Evolutionary conservation across 2,113 vertebrate species (phyloP).

Genomic region (Nyctereutes procyonoides): DNA sequence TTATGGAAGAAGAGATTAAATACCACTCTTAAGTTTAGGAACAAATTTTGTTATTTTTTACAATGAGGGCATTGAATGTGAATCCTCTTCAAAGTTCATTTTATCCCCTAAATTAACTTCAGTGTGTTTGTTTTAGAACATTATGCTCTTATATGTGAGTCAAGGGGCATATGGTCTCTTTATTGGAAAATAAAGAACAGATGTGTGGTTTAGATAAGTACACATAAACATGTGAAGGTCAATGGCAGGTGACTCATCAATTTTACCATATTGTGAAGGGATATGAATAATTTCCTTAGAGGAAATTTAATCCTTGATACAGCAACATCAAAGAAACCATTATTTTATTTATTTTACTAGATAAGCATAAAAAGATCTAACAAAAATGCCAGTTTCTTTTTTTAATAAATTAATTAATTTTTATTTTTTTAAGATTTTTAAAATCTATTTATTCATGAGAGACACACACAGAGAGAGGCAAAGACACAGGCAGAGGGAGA

Average conservation of each 20-base stretch:
- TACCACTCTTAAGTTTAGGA: slow-evolving; percentile 51
- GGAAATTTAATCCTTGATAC: slow-evolving; percentile 75
- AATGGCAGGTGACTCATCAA: slow-evolving; percentile 64
- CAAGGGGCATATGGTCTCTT: slow-evolving; percentile 74
- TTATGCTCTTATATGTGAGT: slow-evolving; percentile 70
- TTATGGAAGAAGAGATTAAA: slow-evolving; percentile 5
- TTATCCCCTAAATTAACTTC: slow-evolving; percentile 82
- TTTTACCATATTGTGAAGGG: slow-evolving; percentile 64
- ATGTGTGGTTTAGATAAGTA: slow-evolving; percentile 80
- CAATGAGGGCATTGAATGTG: slow-evolving; percentile 63
- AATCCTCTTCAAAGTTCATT: slow-evolving; percentile 83
- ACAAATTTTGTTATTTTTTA: slow-evolving; percentile 63
- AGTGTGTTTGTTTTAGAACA: slow-evolving; percentile 78
- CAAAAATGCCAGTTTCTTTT: slow-evolving; percentile 4
- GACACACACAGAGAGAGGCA: too few relatives aligned
- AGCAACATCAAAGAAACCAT: slow-evolving; percentile 60
- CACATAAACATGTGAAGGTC: slow-evolving; percentile 72
- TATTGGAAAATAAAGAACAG: slow-evolving; percentile 78
- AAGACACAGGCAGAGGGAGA: too few relatives aligned
- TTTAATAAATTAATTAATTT: not conserved
- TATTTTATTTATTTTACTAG: slow-evolving; percentile 71
- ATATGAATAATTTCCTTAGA: slow-evolving; percentile 71
- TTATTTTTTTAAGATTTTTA: too few relatives aligned
- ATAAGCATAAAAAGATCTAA: slow-evolving; percentile 59
- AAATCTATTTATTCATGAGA: too few relatives aligned